Conservation (phyloP, 2,888 invertebrate genomes). For the Shargacucullia verbasci region DNA sequence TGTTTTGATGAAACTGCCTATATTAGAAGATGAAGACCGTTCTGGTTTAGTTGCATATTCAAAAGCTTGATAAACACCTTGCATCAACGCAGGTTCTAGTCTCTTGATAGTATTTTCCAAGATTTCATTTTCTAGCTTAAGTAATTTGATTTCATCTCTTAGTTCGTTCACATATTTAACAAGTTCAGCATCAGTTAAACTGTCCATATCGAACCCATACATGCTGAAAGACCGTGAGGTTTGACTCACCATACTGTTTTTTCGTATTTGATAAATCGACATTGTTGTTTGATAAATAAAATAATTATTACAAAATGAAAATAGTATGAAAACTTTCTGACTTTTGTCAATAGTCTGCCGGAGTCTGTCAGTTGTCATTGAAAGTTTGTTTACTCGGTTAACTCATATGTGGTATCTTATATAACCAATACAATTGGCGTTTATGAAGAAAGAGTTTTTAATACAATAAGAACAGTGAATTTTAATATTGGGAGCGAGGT, state of each 20-base stretch:
- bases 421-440: too few relatives aligned
- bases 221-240: constrained; percentile 73
- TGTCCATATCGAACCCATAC: constrained; percentile 57
- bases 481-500: too few relatives aligned
- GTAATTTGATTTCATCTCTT: constrained; percentile 69
- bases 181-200: constrained; percentile 76
- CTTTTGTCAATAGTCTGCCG: too few relatives aligned
- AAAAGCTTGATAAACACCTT: constrained; percentile 81
- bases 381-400: too few relatives aligned
- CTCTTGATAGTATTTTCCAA: constrained; percentile 83
- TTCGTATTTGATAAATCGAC: constrained; percentile 24
- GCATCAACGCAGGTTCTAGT: constrained; percentile 81
- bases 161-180: constrained; percentile 73
- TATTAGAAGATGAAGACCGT: constrained; percentile 66
- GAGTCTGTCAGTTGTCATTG: too few relatives aligned
- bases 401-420: too few relatives aligned
- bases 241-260: constrained; percentile 68
- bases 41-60: constrained; percentile 77
- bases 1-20: constrained; percentile 72
- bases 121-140: constrained; percentile 86
- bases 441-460: too few relatives aligned
- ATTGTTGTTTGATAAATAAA: too few relatives aligned
- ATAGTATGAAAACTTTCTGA: too few relatives aligned
- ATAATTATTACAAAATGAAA: too few relatives aligned
- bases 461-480: too few relatives aligned